Percentiles rank a stretch among this genome's conserved stretches.
Conservation (phyloP, 1,140 invertebrate genomes). For the Hylaeus anthracinus region DNA sequence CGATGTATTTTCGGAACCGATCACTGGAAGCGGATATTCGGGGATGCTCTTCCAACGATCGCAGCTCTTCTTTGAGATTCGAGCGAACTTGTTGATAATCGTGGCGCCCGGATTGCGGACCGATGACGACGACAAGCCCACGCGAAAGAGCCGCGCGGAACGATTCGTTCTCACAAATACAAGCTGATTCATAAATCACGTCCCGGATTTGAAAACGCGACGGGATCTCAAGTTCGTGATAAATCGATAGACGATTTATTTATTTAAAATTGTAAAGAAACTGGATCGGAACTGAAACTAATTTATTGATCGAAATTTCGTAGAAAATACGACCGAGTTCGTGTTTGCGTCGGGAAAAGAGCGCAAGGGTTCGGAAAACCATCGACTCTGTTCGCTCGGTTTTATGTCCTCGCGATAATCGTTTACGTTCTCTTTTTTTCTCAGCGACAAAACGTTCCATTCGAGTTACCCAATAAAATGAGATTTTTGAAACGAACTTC, state of each 20-base stretch:
- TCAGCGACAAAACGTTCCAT: background rate
- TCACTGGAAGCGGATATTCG: constrained; percentile 11
- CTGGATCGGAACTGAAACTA: too few relatives aligned
- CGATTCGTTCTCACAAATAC: background rate
- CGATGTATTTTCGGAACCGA: constrained; percentile 23
- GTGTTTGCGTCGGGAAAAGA: background rate
- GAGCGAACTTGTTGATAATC: constrained; percentile 22
- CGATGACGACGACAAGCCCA: constrained; percentile 16
- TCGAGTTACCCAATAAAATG: constrained; percentile 14
- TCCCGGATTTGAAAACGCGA: too few relatives aligned
- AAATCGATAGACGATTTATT: too few relatives aligned
- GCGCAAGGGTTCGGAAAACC: constrained; percentile 6
- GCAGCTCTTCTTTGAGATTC: constrained; percentile 9
- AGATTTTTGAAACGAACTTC: constrained; percentile 31
- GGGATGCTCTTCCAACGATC: constrained; percentile 17
- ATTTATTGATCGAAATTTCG: background rate
- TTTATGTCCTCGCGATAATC: constrained; percentile 26
- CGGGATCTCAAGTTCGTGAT: too few relatives aligned
- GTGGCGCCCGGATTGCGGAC: background rate
- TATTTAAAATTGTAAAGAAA: too few relatives aligned
- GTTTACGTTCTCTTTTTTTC: constrained; percentile 7
- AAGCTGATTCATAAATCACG: too few relatives aligned
- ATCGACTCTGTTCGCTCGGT: background rate
- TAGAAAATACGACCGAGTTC: background rate
- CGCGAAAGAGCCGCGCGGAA: background rate